A percentile compares a stretch with the other conserved stretches of the same genome.
Conservation (phyloP, 2,113 vertebrate species). For the Origma solitaria region DNA sequence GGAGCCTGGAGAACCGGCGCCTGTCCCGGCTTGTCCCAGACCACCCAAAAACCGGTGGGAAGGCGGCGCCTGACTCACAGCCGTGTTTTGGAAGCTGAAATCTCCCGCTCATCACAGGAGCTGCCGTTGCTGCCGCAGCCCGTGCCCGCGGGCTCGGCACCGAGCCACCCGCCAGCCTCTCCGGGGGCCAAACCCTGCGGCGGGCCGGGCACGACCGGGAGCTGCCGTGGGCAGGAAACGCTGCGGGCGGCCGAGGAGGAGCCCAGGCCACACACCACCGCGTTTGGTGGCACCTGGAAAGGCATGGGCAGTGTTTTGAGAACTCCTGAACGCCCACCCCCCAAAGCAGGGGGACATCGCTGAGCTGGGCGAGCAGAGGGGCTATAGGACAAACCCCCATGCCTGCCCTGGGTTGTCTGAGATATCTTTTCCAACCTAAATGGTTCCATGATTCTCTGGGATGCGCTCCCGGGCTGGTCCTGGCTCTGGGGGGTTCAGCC, state of each 20-base stretch:
- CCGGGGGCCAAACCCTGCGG: not conserved
- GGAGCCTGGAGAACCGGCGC: not conserved
- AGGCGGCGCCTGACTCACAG: constrained; percentile 33
- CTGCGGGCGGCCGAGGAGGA: not conserved
- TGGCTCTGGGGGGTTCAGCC: not conserved
- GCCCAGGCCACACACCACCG: not conserved
- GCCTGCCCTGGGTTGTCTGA: rapidly evolving
- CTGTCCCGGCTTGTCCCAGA: constrained; percentile 37
- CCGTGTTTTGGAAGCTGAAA: not conserved
- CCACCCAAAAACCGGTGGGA: constrained; percentile 24
- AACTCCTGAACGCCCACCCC: not conserved
- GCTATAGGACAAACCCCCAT: not conserved
- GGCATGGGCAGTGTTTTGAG: not conserved
- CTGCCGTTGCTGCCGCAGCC: not conserved
- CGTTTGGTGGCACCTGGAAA: not conserved
- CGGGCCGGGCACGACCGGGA: not conserved
- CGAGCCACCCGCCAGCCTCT: not conserved
- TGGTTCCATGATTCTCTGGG: not conserved
- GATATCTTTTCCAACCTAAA: not conserved
- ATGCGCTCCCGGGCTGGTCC: not conserved
- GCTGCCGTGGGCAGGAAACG: not conserved
- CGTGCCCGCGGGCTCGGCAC: not conserved
- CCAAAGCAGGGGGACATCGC: not conserved
- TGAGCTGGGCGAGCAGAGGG: not conserved
- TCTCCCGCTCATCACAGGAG: constrained; percentile 10